phyloP scores from a whole-genome alignment of 2,888 invertebrate species.

The Calliphora vomitoria region DNA sequence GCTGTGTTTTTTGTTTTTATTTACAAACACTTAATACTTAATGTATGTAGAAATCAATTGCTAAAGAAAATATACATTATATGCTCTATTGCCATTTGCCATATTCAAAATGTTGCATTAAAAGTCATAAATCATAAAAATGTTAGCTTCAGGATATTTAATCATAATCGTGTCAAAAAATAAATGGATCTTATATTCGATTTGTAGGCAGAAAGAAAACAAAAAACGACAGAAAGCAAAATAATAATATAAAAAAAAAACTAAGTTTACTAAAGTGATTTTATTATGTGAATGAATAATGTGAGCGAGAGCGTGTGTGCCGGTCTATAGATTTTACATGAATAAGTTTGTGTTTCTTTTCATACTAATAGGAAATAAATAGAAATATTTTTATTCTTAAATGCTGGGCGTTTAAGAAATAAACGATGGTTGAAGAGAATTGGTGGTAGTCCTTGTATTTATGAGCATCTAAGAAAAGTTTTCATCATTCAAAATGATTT shows the following conservation, averaged over 20 bases:
- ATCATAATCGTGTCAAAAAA: slow-evolving; percentile 76
- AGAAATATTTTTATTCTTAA: slow-evolving; percentile 29
- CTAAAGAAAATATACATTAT: slow-evolving; percentile 46
- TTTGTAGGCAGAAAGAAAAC: slow-evolving; percentile 64
- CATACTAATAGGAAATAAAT: slow-evolving; percentile 21
- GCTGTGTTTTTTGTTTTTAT: background rate
- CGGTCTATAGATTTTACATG: slow-evolving; percentile 33
- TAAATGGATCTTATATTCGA: slow-evolving; percentile 71
- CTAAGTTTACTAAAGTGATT: slow-evolving; percentile 67
- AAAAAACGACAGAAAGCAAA: slow-evolving; percentile 35
- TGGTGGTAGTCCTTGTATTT: too few relatives aligned
- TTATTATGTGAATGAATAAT: slow-evolving; percentile 58
- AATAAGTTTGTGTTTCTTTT: slow-evolving; percentile 26
- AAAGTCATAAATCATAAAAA: slow-evolving; percentile 76
- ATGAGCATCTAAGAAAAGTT: too few relatives aligned
- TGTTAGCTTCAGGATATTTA: slow-evolving; percentile 76
- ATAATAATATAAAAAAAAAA: slow-evolving; percentile 21
- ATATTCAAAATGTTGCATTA: slow-evolving; percentile 75
- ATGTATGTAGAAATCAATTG: slow-evolving; percentile 32
- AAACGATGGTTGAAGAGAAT: slow-evolving; percentile 52
- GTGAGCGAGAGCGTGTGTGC: slow-evolving; percentile 8
- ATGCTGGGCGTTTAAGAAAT: slow-evolving; percentile 21
- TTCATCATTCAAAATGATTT: too few relatives aligned
- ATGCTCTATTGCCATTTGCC: slow-evolving; percentile 72
- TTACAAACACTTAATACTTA: slow-evolving; percentile 28